Conservation (phyloP, 1,140 invertebrate genomes). For the Bombus terrestris region DNA sequence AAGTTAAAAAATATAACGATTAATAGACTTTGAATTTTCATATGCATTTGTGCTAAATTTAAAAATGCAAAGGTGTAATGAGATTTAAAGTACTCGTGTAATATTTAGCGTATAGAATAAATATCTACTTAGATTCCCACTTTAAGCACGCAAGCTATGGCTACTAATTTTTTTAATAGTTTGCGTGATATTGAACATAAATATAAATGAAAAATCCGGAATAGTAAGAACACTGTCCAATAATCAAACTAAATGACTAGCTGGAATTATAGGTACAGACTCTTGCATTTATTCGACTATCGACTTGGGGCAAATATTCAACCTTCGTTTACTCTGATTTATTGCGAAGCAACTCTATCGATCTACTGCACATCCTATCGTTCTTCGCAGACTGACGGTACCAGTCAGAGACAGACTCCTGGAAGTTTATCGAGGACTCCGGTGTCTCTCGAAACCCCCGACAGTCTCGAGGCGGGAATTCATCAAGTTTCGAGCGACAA, state of each 20-base stretch:
- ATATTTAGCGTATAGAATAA: no score
- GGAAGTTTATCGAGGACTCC: conserved; percentile 74
- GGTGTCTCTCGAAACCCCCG: conserved; percentile 71
- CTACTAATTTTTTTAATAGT: background rate
- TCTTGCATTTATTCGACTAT: background rate
- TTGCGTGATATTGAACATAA: background rate
- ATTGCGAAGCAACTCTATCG: background rate
- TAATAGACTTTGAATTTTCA: no score
- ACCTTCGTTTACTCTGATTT: background rate
- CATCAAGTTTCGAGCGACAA: conserved; percentile 76
- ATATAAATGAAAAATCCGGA: background rate
- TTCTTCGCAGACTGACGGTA: conserved; percentile 75
- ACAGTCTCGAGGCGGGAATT: conserved; percentile 72
- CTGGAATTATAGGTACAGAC: background rate
- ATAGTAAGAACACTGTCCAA: background rate
- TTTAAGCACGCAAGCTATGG: background rate
- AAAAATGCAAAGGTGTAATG: no score
- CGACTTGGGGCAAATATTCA: background rate
- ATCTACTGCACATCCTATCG: background rate
- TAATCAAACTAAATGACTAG: background rate
- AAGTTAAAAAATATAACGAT: no score
- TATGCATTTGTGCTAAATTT: no score
- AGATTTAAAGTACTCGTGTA: no score
- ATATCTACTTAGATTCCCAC: no score
- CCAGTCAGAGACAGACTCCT: conserved; percentile 75